Base-by-base conservation (phyloP, 2,113 vertebrate species). In the Bothrops jararaca region DNA sequence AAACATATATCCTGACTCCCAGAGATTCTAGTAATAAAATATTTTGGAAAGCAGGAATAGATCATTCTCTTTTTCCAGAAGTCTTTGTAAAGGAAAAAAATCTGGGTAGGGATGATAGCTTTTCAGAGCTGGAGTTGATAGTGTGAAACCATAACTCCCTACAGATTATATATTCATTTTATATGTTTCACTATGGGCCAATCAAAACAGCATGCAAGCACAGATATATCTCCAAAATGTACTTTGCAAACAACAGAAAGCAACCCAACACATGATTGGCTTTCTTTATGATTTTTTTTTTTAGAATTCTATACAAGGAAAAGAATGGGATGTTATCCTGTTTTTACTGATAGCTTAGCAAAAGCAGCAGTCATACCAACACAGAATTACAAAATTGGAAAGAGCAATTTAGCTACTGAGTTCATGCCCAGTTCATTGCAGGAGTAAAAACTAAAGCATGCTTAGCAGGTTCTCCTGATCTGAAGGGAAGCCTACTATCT, bases 1-100 rank as follows among this genome's bases (percentile, higher is more conserved):
- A 93, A 92, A 89, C 94, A 88, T 89, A 94, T 93, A 94, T 94
- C 88, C 86, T 93, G 94, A 95, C 93, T 92, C 91, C 91, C 58
- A 96, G 93, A 52, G 93, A 95, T 93, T n/a, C 56, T 29, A 87
- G 89, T 86, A 91, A 60, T 86, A 93, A 94, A 95, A 90, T 94
- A 86, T 88, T 92, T 94, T 57, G 86, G 91, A 95, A 96, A 93
- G 23, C 48, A 12, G 1, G 50, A 93, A 48, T 2, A 50, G 80
- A 92, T 88, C 93, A 48, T 95, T 96, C 54, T 95, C 48, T 92
- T 86, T 86, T 53, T 53, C 34, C 91, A 4, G 89, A 57, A 26
- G 39, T 94, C 93, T 91, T 56, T 93, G 50, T 11, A 90, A 88
- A 88, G 95, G 74, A 86, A 48, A 74, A 13, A 89, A 56, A 26